phyloP scores from a whole-genome alignment of 2,113 vertebrate species.

The Actenoides lindsayi region DNA sequence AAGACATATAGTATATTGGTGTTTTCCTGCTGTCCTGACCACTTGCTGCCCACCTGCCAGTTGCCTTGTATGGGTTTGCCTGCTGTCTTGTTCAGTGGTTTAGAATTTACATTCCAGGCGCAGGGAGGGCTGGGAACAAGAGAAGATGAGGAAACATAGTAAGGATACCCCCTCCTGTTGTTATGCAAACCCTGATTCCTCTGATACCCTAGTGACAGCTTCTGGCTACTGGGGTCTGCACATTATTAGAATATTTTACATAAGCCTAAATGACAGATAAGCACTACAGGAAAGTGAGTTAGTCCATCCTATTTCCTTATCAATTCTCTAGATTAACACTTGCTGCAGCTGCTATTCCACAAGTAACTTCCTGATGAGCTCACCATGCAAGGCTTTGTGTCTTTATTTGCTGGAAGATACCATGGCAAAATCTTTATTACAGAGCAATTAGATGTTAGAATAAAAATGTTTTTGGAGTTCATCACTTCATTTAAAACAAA shows the following conservation, averaged over 20 bases:
- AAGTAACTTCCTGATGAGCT: conserved; percentile 26
- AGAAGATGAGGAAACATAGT: conserved; percentile 20
- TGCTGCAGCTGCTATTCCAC: conserved; percentile 15
- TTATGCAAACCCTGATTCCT: conserved; percentile 8
- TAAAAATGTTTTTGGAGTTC: not conserved
- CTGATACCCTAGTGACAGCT: not conserved
- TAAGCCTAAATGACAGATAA: conserved; percentile 40
- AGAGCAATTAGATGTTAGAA: not conserved
- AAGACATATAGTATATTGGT: not conserved
- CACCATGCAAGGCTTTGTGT: not conserved
- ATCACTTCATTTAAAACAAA: not conserved
- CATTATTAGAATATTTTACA: conserved; percentile 18
- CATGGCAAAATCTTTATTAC: not conserved
- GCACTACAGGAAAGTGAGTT: conserved; percentile 7
- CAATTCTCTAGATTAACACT: conserved; percentile 45
- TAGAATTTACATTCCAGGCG: conserved; percentile 30
- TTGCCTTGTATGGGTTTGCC: not conserved
- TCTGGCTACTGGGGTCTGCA: not conserved
- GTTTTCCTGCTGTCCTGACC: not conserved
- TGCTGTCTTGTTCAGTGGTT: not conserved
- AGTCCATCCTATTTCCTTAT: conserved; percentile 33
- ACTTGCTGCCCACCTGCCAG: conserved; percentile 9
- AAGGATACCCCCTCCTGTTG: not conserved
- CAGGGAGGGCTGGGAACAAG: not conserved
- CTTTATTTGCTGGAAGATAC: not conserved